phyloP scores from a whole-genome alignment of 2,113 vertebrate species.

The Zingel zingel region DNA sequence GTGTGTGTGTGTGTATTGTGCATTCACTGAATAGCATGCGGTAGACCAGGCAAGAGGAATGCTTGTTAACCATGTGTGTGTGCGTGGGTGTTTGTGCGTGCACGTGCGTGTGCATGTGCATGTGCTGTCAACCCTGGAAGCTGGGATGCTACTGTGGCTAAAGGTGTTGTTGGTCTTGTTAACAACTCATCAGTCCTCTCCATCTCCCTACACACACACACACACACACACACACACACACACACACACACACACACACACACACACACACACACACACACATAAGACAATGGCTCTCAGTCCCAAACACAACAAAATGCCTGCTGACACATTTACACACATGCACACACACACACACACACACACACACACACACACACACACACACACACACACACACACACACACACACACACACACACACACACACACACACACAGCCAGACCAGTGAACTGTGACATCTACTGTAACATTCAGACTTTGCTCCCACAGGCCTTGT shows the following conservation, averaged over 20 bases:
- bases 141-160: conserved; percentile 10
- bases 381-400: too few relatives aligned
- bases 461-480: conserved; percentile 17
- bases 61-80: conserved; percentile 24
- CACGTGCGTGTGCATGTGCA: neutral
- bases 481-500: conserved; percentile 9
- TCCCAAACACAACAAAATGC: conserved; percentile 25
- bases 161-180: conserved; percentile 38
- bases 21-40: conserved; percentile 37
- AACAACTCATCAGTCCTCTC: neutral
- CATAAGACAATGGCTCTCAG: conserved; percentile 21
- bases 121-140: conserved; percentile 4
- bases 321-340: conserved; percentile 24
- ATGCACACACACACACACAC: conserved; percentile 3
- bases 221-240: neutral
- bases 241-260: too few relatives aligned
- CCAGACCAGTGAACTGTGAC: conserved; percentile 18
- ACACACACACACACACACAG: too few relatives aligned
- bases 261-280: too few relatives aligned
- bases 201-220: neutral
- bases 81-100: conserved; percentile 2
- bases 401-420: too few relatives aligned
- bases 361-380: neutral
- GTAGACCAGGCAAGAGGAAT: conserved; percentile 54
- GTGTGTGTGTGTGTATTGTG: conserved; percentile 33